Evolutionary conservation across 2,113 vertebrate genomes (phyloP), one percentile per base, ranked within the genome.

Genomic region (Chrysemys picta): DNA sequence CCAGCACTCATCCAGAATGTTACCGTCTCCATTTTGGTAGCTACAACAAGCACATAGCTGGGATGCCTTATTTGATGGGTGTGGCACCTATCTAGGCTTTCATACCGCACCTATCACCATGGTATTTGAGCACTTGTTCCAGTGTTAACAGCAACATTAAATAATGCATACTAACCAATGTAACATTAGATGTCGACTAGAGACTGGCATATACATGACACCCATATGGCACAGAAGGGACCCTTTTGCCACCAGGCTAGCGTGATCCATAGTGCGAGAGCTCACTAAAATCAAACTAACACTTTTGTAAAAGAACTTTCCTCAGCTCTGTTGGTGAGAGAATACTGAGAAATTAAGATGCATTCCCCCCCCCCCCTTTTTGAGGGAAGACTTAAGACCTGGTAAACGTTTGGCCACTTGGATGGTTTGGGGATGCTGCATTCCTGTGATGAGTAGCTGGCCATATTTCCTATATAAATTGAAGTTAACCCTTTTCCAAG

Each of bases 231-330:
- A 59, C 84, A 93, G 89, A 89, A 86, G 93, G 89, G 42, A 11
- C 56, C 85, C 87, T 84, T 83, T 45, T 93, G 90, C 85, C 89
- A 89, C 59, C 76, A 86, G 56, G 87, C 42, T 85, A 57, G 49
- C 50, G 53, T 65, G 52, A 31, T 93, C 85, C 76, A 45, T 69
- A 90, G 94, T 87, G 92, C 54, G 79, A 84, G 16, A 62, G 75
- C 75, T 81, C 31, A 88, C 27, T 91, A 93, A 91, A 93, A 76
- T 47, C 22, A 24, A 95, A 52, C 6, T 75, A 84, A 96, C 59
- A 89, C 27, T 52, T 93, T 91, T 87, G 78, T 92, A 91, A 88
- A 6, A 94, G 27, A 90, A 96, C 82, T 89, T 89, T 21, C 69
- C 72, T 45, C 54, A 72, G 50, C 57, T 84, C 53, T 87, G 84